These are phyloP conservation scores for Uloborus plumipes DNA, from an alignment of 2,888 invertebrate genomes.

Conservation along the genomic window DNA sequence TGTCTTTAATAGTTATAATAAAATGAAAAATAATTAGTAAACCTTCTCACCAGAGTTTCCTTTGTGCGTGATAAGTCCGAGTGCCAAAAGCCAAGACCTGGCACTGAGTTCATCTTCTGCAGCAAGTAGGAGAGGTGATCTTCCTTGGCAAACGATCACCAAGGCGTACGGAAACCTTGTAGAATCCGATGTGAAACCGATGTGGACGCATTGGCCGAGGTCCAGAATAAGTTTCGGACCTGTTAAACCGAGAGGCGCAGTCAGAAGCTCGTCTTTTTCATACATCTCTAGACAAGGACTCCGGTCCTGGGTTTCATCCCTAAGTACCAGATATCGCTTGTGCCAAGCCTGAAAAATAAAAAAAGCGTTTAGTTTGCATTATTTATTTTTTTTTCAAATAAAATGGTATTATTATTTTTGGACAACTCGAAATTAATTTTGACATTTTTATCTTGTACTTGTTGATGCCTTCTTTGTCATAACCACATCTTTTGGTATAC, in stretches of 20 bases:
- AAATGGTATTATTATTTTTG: no score
- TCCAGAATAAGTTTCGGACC: slow-evolving; percentile 60
- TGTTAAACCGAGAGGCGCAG: slow-evolving; percentile 27
- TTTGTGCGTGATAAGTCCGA: slow-evolving; percentile 64
- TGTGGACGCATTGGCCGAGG: slow-evolving; percentile 63
- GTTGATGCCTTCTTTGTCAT: no score
- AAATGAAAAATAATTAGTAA: no score
- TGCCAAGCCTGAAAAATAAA: slow-evolving; percentile 63
- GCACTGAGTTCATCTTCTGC: slow-evolving; percentile 64
- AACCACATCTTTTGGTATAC: no score
- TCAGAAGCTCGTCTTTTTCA: slow-evolving; percentile 49
- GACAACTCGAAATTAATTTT: no score
- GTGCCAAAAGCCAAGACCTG: slow-evolving; percentile 64
- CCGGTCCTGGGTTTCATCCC: slow-evolving; percentile 61
- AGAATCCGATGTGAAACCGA: slow-evolving; percentile 63
- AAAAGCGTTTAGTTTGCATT: background rate
- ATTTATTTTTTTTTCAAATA: no score
- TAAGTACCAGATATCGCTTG: slow-evolving; percentile 62
- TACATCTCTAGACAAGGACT: slow-evolving; percentile 64
- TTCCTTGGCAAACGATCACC: slow-evolving; percentile 64
- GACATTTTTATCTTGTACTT: no score
- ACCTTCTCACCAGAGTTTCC: slow-evolving; percentile 41
- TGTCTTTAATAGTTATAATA: no score
- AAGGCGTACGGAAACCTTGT: slow-evolving; percentile 63
- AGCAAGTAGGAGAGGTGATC: slow-evolving; percentile 61